Evolutionary conservation across 2,113 vertebrate genomes (phyloP).

Genomic region (Machaerirhynchus nigripectus): DNA sequence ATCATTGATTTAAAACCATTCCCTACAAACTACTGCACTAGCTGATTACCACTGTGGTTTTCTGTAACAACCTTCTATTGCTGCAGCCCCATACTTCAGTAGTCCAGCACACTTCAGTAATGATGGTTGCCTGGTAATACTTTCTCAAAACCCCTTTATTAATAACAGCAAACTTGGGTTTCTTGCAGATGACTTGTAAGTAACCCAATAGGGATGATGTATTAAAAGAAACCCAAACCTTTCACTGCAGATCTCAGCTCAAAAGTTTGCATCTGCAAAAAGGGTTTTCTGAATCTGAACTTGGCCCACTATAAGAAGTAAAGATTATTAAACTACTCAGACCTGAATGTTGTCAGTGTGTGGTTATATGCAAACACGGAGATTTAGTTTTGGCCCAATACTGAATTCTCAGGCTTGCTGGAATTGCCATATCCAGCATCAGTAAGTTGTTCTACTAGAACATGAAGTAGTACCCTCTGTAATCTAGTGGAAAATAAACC

Average conservation of each 20-base stretch:
- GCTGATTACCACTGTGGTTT: not conserved
- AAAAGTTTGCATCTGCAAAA: not conserved
- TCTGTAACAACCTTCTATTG: not conserved
- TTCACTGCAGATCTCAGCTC: not conserved
- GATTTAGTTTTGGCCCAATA: not conserved
- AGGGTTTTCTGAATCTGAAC: not conserved
- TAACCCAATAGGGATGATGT: slow-evolving; percentile 8
- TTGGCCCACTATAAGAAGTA: not conserved
- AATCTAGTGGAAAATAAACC: not conserved
- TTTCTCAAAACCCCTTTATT: slow-evolving; percentile 42
- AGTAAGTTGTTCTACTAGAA: not conserved
- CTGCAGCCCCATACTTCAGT: not conserved
- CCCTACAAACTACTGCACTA: not conserved
- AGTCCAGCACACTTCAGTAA: not conserved
- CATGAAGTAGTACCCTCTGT: not conserved
- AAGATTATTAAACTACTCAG: not conserved
- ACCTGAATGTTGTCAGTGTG: slow-evolving; percentile 8
- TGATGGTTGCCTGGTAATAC: not conserved
- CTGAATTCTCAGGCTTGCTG: not conserved
- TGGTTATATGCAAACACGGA: not conserved
- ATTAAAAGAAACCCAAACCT: slow-evolving; percentile 29
- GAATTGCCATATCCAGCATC: not conserved
- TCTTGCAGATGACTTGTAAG: slow-evolving; percentile 15
- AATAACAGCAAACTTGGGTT: slow-evolving; percentile 10
- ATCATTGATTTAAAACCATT: not conserved